Evolutionary conservation across 2,797 vertebrate genomes (phyloP), one percentile per base, ranked within the genome.

Genomic region (Pachyuromys duprasi): DNA sequence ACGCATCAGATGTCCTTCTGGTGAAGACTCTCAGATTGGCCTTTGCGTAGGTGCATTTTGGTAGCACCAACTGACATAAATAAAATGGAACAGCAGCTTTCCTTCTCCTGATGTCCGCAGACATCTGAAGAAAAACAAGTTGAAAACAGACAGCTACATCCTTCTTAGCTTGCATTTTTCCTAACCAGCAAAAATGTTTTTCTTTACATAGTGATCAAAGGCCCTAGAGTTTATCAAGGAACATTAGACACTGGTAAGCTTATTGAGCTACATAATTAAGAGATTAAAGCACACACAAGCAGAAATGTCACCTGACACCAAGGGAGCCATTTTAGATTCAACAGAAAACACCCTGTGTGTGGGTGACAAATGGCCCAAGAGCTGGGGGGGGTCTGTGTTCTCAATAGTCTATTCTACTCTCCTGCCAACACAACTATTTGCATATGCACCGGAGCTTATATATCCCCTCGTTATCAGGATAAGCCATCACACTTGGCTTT

Each of bases 261-360:
- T 93, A 33, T 67, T 62, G 60, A 84, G 33, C 15, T 74, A 26
- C 39, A 11, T 76, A 81, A 78, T 82, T 70, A 93, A 89, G 87
- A 95, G 67, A 95, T 81, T 72, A 78, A 93, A 93, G 55, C 53
- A 82, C 33, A 93, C 2, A 49, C 2, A 33, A 90, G 67, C 55
- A 93, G 49, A 96, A 94, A 90, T 95, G 87, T 81, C 26, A 94
- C 75, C 78, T 84, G 70, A 72, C 45, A 49, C 5, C 49, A 63
- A 94, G 31, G 53, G 57, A 94, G 78, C 20, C 33, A 36, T 63
- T n/a, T 55, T 63, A 67, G 9, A 87, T 5, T 76, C 39, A 92
- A 42, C 15, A 76, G 31, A 81, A 83, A 92, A 89, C 33, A 39
- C 31, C 15, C 28, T 93, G 74, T 86, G 18, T 67, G 26, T 86